Conservation (phyloP, 2,113 vertebrate genomes). For the Pavo muticus region DNA sequence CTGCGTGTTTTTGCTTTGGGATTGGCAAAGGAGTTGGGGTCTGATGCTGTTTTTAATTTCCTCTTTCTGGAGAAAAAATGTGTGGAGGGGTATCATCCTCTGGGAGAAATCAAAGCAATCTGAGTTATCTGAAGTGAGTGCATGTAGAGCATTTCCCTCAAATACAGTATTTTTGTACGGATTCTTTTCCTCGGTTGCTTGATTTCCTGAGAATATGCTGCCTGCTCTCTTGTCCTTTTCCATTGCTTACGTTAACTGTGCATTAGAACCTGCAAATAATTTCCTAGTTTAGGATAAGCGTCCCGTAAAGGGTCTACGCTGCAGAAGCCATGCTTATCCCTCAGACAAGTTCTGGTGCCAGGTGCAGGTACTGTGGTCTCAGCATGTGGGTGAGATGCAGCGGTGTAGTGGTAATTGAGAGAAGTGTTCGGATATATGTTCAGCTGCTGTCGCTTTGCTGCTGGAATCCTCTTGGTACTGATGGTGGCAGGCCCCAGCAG, state of each 20-base stretch:
- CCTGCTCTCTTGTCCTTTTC: not conserved
- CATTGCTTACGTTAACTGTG: not conserved
- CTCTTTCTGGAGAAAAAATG: not conserved
- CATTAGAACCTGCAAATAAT: not conserved
- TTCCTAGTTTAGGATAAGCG: not conserved
- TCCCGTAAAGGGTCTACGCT: not conserved
- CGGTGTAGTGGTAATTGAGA: not conserved
- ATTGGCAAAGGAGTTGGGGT: not conserved
- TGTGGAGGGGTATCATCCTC: not conserved
- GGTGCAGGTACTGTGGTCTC: not conserved
- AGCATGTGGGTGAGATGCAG: not conserved
- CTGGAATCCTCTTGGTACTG: not conserved
- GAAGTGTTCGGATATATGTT: rapidly evolving
- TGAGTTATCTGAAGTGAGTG: not conserved
- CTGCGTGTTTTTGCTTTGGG: not conserved
- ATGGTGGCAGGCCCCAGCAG: not conserved
- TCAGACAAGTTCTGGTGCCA: not conserved
- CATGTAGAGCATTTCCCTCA: not conserved
- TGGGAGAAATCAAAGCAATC: not conserved
- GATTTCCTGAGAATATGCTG: not conserved
- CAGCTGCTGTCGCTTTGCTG: not conserved
- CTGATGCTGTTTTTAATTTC: not conserved
- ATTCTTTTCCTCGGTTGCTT: not conserved
- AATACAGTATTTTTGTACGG: not conserved
- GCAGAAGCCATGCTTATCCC: not conserved